phyloP scores from a whole-genome alignment of 2,113 vertebrate genomes.

The Calidris pugnax region DNA sequence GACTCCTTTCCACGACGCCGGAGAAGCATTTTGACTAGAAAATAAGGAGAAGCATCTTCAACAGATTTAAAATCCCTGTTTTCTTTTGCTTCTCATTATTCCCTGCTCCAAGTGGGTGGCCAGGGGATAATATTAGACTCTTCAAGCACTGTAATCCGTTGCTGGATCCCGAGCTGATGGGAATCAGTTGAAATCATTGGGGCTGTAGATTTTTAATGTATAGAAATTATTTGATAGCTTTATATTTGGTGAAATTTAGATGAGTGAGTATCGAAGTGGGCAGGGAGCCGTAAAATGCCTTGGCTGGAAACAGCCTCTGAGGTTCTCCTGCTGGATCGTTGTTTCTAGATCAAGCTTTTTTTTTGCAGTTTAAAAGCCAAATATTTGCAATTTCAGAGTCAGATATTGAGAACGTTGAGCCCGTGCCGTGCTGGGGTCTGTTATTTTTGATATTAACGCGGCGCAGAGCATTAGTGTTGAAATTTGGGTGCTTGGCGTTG shows the following conservation, averaged over 20 bases:
- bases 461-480: background rate
- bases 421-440: background rate
- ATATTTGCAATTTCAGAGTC: background rate
- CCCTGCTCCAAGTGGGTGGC: background rate
- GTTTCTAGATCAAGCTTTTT: background rate
- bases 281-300: background rate
- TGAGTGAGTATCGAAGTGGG: background rate
- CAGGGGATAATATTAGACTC: background rate
- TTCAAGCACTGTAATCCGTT: background rate
- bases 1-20: background rate
- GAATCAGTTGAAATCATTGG: background rate
- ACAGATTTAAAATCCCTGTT: background rate
- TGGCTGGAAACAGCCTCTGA: background rate
- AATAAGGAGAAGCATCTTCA: background rate
- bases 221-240: background rate
- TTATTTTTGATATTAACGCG: too few species aligned
- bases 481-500: background rate
- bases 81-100: background rate
- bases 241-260: background rate
- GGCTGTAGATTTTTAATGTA: fast-evolving
- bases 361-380: background rate
- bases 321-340: background rate
- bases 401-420: background rate
- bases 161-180: background rate
- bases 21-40: background rate